phyloP scores from a whole-genome alignment of 2,797 vertebrate species.

The Cyprinella venusta region DNA sequence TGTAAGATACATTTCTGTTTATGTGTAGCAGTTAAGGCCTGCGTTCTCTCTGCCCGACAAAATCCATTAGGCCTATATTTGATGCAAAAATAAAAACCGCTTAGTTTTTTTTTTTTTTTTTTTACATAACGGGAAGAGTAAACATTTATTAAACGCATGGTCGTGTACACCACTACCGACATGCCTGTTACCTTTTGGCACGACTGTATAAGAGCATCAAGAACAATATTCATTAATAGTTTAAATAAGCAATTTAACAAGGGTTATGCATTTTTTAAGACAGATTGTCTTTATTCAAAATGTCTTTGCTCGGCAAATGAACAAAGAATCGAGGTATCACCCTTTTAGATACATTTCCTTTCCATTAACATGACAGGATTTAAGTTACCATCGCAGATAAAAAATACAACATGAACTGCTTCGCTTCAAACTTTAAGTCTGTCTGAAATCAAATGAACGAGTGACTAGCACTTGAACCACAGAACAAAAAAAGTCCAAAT shows the following conservation, averaged over 20 bases:
- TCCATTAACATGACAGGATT: constrained; percentile 88
- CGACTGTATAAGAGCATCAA: neutral
- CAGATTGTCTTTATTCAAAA: constrained; percentile 99
- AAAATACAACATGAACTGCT: constrained; percentile 87
- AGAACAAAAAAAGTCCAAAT: constrained; percentile 73
- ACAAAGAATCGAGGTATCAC: constrained; percentile 92
- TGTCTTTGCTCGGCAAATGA: constrained; percentile 91
- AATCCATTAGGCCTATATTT: neutral
- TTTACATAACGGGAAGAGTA: neutral
- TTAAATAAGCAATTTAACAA: constrained; percentile 68
- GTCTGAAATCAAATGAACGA: constrained; percentile 81
- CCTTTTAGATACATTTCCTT: constrained; percentile 88
- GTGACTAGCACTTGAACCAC: constrained; percentile 89
- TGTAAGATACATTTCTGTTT: neutral
- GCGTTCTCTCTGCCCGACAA: neutral
- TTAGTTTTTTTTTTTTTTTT: no score
- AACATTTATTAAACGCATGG: constrained; percentile 1
- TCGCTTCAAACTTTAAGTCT: constrained; percentile 87
- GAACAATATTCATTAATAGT: constrained; percentile 8
- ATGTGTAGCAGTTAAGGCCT: neutral
- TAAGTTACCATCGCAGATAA: constrained; percentile 84
- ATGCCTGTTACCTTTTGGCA: constrained; percentile 4
- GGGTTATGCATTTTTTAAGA: constrained; percentile 79
- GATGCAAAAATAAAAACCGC: neutral
- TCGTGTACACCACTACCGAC: neutral